Conservation (phyloP, 2,113 vertebrate species). For the Pipa parva region DNA sequence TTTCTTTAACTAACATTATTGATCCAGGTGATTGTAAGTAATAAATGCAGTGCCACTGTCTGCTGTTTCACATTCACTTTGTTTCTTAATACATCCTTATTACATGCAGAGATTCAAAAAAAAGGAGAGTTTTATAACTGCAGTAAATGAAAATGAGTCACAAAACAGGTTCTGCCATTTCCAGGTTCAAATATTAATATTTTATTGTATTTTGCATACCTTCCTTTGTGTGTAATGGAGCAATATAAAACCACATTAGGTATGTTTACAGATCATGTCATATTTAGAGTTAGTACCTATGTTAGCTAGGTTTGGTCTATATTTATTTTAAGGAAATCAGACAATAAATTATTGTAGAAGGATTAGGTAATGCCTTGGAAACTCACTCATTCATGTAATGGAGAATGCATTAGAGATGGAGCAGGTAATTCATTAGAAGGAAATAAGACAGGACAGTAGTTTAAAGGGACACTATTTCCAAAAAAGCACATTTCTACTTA, state of each 20-base stretch:
- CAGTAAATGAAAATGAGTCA: constrained; percentile 8
- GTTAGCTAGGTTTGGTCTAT: constrained; percentile 9
- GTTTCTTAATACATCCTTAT: no score
- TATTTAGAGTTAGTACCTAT: constrained; percentile 11
- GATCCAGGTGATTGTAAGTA: no score
- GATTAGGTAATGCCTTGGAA: constrained; percentile 3
- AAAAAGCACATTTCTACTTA: no score
- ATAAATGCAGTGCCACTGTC: no score
- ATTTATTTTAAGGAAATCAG: constrained; percentile 12
- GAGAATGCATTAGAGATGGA: not conserved
- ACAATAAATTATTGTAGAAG: not conserved
- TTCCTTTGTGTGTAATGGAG: constrained; percentile 26
- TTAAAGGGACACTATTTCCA: no score
- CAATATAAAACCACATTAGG: constrained; percentile 11
- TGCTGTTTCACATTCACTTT: no score
- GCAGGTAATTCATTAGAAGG: not conserved
- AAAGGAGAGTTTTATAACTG: constrained; percentile 5
- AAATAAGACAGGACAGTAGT: no score
- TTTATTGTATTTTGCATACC: constrained; percentile 28
- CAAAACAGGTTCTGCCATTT: not conserved
- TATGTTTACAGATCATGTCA: not conserved
- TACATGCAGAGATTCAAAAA: not conserved
- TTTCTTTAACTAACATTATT: no score
- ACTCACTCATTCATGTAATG: not conserved
- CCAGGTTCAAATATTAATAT: constrained; percentile 4